phyloP scores from a whole-genome alignment of 2,797 vertebrate genomes.

The Choloepus didactylus region DNA sequence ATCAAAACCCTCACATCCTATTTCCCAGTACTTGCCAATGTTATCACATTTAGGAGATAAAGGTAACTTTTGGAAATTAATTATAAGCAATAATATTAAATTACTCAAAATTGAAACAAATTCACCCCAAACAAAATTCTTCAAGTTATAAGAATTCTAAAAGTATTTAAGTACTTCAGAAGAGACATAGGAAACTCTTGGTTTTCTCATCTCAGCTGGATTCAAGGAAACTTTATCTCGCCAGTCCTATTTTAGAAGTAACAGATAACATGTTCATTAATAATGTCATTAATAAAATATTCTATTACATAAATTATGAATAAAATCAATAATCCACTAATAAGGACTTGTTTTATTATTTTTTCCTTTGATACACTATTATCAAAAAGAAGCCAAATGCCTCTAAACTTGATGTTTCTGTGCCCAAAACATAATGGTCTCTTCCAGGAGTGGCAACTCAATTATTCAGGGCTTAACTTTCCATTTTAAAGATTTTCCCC shows the following conservation, averaged over 20 bases:
- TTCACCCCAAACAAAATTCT: conserved; percentile 48
- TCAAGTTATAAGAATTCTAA: background rate
- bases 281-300: background rate
- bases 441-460: background rate
- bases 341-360: background rate
- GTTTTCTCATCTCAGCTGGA: conserved; percentile 5
- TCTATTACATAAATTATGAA: background rate
- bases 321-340: conserved; percentile 32
- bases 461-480: background rate
- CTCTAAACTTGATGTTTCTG: background rate
- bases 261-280: conserved; percentile 45
- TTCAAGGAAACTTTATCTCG: background rate
- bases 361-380: background rate
- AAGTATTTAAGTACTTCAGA: conserved; percentile 30
- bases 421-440: background rate
- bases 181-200: background rate
- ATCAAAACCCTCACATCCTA: background rate
- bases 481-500: background rate
- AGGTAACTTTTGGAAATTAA: background rate
- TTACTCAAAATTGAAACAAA: conserved; percentile 33
- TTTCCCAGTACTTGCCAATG: background rate
- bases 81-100: conserved; percentile 14
- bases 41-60: background rate
- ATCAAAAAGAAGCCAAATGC: conserved; percentile 12
- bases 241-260: conserved; percentile 45